phyloP scores from a whole-genome alignment of 1,140 invertebrate species.

The Drosophila kurseongensis region DNA sequence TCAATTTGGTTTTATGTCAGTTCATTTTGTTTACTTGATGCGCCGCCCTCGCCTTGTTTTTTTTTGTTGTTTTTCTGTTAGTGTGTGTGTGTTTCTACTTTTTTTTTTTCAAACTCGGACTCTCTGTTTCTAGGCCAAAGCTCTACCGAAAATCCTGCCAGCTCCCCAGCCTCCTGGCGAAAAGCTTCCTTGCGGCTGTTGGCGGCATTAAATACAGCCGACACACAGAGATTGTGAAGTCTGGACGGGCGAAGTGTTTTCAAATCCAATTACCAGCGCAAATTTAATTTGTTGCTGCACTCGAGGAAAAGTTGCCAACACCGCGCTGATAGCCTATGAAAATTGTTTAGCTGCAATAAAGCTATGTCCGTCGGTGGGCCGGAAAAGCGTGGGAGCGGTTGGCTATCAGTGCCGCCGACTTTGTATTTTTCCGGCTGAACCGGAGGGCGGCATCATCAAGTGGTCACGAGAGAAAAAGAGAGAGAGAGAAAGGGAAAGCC shows the following conservation, averaged over 20 bases:
- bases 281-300: constrained; percentile 83
- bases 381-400: constrained; percentile 12
- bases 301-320: constrained; percentile 78
- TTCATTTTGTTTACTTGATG: constrained; percentile 75
- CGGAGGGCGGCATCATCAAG: constrained; percentile 70
- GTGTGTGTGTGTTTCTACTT: background rate
- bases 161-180: constrained; percentile 47
- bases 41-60: constrained; percentile 25
- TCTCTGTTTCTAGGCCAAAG: constrained; percentile 77
- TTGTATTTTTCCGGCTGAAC: constrained; percentile 43
- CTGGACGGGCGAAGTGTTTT: constrained; percentile 74
- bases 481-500: constrained; percentile 1
- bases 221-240: constrained; percentile 37
- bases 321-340: constrained; percentile 76
- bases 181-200: constrained; percentile 73
- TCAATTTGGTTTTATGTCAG: constrained; percentile 69
- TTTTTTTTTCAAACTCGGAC: constrained; percentile 30
- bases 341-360: constrained; percentile 82
- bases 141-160: constrained; percentile 61
- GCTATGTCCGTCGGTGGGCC: constrained; percentile 10
- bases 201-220: constrained; percentile 80
- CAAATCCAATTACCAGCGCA: constrained; percentile 82
- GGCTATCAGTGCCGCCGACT: constrained; percentile 46
- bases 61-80: background rate
- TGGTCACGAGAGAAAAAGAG: constrained; percentile 61